These are phyloP conservation scores for Steinernema scapterisci DNA, from an alignment of 2,888 invertebrate genomes.

Conservation along the genomic window DNA sequence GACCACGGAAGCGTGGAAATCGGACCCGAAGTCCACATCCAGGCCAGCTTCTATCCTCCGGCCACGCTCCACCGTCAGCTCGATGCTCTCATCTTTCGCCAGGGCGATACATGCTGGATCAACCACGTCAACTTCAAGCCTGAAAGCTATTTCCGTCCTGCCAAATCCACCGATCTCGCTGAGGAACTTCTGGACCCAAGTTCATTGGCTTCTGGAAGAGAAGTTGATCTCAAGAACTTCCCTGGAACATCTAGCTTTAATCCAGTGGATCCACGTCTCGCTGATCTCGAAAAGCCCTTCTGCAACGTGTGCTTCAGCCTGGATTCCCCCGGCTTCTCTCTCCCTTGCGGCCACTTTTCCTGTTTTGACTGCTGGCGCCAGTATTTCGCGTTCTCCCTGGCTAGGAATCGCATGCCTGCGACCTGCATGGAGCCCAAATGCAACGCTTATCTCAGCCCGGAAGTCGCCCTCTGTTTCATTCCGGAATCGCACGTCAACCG, in stretches of 20 bases:
- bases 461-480: not conserved
- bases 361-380: slow-evolving; percentile 19
- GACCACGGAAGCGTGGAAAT: not conserved
- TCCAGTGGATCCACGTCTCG: no score
- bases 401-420: not conserved
- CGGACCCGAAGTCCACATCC: not conserved
- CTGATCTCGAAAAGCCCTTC: no score
- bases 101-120: not conserved
- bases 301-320: slow-evolving; percentile 15
- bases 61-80: not conserved
- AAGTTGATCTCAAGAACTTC: not conserved
- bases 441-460: not conserved
- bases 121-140: not conserved
- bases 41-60: not conserved
- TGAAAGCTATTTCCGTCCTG: not conserved
- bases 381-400: not conserved
- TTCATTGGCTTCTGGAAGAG: no score
- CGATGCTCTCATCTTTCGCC: not conserved
- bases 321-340: not conserved
- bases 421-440: slow-evolving; percentile 23
- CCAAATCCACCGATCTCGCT: not conserved
- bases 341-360: slow-evolving; percentile 9
- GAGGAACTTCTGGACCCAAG: not conserved
- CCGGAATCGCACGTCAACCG: not conserved
- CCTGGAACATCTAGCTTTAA: no score